Evolutionary conservation across 1,140 invertebrate species (phyloP).

Genomic region (Drosophila pachea): DNA sequence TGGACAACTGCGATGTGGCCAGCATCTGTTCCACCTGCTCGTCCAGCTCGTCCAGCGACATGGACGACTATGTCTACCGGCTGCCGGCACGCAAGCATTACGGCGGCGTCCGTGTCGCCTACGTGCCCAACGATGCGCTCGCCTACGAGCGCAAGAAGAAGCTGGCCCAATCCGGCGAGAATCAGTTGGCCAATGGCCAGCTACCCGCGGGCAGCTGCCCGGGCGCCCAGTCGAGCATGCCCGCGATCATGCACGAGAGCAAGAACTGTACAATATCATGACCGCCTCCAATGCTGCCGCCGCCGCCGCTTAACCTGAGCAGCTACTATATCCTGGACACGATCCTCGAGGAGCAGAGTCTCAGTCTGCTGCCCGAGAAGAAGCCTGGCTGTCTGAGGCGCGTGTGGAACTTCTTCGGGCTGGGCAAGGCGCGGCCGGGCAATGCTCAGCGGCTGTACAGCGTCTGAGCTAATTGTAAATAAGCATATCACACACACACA

Average conservation of each 20-base stretch:
- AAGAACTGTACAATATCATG: conserved; percentile 78
- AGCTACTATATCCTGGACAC: conserved; percentile 77
- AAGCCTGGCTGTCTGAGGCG: conserved; percentile 70
- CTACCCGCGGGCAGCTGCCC: conserved; percentile 8
- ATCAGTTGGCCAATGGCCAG: neutral
- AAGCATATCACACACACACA: conserved; percentile 53
- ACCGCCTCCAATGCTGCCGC: conserved; percentile 75
- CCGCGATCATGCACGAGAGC: conserved; percentile 64
- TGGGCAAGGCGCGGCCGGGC: conserved; percentile 46
- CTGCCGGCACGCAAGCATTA: conserved; percentile 89
- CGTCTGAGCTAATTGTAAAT: conserved; percentile 59
- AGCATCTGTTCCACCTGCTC: conserved; percentile 93
- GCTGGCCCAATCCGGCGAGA: conserved; percentile 77
- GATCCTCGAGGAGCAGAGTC: conserved; percentile 72
- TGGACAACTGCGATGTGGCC: conserved; percentile 83
- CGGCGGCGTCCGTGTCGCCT: conserved; percentile 91
- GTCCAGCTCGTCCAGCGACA: conserved; percentile 86
- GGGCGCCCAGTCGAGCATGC: conserved; percentile 27
- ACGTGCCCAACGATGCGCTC: conserved; percentile 92
- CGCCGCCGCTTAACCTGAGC: conserved; percentile 70
- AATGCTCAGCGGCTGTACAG: conserved; percentile 48
- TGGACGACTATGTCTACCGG: conserved; percentile 89
- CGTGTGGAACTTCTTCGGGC: conserved; percentile 69
- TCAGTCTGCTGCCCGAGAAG: conserved; percentile 70
- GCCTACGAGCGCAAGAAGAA: conserved; percentile 87